These are phyloP conservation scores for Erithacus rubecula DNA, from an alignment of 2,797 vertebrate species.

Conservation along the genomic window DNA sequence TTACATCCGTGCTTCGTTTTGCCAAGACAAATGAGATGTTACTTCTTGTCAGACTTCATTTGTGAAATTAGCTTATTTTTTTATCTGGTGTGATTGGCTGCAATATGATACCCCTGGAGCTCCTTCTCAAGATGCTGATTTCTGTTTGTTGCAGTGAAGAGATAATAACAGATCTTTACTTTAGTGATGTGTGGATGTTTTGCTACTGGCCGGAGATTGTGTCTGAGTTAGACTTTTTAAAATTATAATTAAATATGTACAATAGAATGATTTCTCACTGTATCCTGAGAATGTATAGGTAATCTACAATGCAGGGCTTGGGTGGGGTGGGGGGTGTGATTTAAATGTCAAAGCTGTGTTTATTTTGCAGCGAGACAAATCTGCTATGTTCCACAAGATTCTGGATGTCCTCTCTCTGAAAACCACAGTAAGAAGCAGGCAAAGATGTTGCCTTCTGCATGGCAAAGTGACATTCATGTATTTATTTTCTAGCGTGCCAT, in stretches of 20 bases:
- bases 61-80: conserved; percentile 62
- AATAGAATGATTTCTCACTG: conserved; percentile 66
- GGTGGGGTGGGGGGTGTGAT: not conserved
- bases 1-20: conserved; percentile 63
- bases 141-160: conserved; percentile 60
- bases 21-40: conserved; percentile 64
- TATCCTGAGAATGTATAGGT: conserved; percentile 69
- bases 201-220: conserved; percentile 71
- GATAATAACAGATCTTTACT: conserved; percentile 61
- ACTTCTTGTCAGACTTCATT: conserved; percentile 62
- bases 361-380: conserved; percentile 70
- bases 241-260: conserved; percentile 69
- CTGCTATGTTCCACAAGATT: conserved; percentile 60
- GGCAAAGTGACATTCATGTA: not conserved
- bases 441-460: conserved; percentile 40
- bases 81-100: conserved; percentile 39
- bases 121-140: conserved; percentile 48
- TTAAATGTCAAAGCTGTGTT: conserved; percentile 49
- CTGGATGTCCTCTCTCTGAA: conserved; percentile 37
- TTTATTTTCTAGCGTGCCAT: conserved; percentile 56
- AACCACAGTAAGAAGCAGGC: conserved; percentile 20
- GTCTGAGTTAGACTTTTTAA: conserved; percentile 73
- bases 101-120: conserved; percentile 32
- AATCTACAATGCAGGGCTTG: conserved; percentile 40
- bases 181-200: conserved; percentile 71